These are phyloP conservation scores for Vannuccia rotundouncinata DNA, from an alignment of 2,888 invertebrate genomes.

Conservation along the genomic window DNA sequence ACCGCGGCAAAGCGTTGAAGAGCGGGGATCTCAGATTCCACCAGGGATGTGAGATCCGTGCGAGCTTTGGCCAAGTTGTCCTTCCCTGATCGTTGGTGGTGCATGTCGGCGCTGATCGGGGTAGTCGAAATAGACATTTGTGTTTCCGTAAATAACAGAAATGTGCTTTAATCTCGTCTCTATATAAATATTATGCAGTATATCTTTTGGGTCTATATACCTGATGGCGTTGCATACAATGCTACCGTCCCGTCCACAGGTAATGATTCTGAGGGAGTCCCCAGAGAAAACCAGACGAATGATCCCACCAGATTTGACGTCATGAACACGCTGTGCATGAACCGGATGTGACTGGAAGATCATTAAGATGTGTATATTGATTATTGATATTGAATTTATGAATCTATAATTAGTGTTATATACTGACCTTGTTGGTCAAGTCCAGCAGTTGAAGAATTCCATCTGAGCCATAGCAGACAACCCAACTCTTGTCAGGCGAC, in stretches of 20 bases:
- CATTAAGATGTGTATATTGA: not conserved
- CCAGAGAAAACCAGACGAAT: constrained; percentile 1
- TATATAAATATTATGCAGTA: too few relatives aligned
- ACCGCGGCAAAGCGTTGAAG: not conserved
- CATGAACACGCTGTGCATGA: not conserved
- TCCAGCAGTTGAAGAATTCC: constrained; percentile 19
- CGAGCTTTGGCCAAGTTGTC: not conserved
- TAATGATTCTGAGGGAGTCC: not conserved
- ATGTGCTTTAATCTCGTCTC: too few relatives aligned
- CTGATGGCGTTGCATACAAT: not conserved
- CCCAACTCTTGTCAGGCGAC: not conserved
- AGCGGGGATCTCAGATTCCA: not conserved
- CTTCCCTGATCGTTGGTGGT: not conserved
- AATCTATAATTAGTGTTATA: not conserved
- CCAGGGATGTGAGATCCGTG: not conserved
- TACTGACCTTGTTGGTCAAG: not conserved
- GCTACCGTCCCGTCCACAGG: not conserved
- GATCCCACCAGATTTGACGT: not conserved
- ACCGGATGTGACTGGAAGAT: not conserved
- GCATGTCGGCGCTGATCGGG: too few relatives aligned
- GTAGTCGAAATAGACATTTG: too few relatives aligned
- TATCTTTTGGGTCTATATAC: not conserved
- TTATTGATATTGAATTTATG: not conserved
- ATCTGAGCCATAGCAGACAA: constrained; percentile 10
- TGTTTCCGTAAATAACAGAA: too few relatives aligned